Percentiles rank a stretch among this genome's conserved stretches.
Evolutionary conservation across 2,113 vertebrate species (phyloP).

Genomic region (Anguilla rostrata): DNA sequence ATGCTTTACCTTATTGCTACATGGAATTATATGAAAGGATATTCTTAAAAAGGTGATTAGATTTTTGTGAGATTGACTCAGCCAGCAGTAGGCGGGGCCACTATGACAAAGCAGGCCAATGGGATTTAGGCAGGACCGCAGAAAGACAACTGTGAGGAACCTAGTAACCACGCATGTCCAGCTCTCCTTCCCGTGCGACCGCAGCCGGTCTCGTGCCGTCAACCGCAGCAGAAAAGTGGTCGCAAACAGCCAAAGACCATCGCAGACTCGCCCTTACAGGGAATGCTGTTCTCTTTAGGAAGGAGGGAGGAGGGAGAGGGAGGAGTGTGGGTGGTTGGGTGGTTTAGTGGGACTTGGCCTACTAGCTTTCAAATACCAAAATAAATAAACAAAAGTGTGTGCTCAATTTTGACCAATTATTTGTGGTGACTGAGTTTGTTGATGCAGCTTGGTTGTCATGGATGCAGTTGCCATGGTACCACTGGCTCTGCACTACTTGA

Average conservation of each 20-base stretch:
- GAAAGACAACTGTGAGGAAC: background rate
- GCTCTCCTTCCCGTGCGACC: slow-evolving; percentile 68
- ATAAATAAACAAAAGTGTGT: background rate
- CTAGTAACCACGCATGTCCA: background rate
- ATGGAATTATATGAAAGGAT: background rate
- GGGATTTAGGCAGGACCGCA: background rate
- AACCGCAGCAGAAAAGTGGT: slow-evolving; percentile 99
- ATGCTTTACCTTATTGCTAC: background rate
- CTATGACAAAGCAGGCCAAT: background rate
- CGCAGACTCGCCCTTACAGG: slow-evolving; percentile 77
- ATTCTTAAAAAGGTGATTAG: no score
- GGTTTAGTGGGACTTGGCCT: background rate
- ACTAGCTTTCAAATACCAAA: no score
- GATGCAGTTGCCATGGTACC: background rate
- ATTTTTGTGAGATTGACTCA: no score
- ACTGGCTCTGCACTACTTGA: background rate
- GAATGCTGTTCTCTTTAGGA: slow-evolving; percentile 64
- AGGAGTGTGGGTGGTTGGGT: background rate
- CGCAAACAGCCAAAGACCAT: slow-evolving; percentile 95
- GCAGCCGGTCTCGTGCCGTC: slow-evolving; percentile 97
- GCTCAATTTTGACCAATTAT: background rate
- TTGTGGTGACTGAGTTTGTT: background rate
- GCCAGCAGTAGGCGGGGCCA: no score
- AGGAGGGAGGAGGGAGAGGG: background rate
- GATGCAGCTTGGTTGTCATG: background rate